Evolutionary conservation across 2,113 vertebrate species (phyloP), one percentile per base, ranked within the genome.

Genomic region (Peromyscus polionotus): DNA sequence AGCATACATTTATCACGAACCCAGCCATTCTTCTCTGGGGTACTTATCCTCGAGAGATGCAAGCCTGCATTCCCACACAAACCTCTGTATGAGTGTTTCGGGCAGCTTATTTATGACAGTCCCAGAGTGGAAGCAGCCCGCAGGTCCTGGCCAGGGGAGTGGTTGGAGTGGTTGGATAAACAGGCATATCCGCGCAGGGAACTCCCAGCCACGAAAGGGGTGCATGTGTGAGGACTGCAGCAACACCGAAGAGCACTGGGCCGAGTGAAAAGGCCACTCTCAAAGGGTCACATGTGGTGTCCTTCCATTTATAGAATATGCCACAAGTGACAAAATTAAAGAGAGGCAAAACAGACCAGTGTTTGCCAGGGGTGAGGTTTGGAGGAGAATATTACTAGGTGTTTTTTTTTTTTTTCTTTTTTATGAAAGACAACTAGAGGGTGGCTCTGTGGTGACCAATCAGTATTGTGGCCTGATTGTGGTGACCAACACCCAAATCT

Each of bases 261-360:
- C 48, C 20, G 85, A 59, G 39, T 36, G 33, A 28, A 65, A 73
- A 89, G 26, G 76, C 45, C 63, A 45, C 3, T 54, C 48, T 65
- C 48, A 63, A 83, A 86, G 61, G 59, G 59, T 31, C 39, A 14
- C 31, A 67, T 67, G 67, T 48, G 31, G 42, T 51, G 42, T 42
- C n/a, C 2, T 87, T 57, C 59, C 59, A 45, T 76, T 59, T 87
- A 70, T 54, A 57, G 51, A 70, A 57, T 59, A 54, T 51, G 63
- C 39, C 92, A 65, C 61, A 70, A 72, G 19, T 87, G 51, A n/a
- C 63, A 57, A 87, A 68, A 45, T 94, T 81, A 81, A 61, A 96
- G 86, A 12, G 39, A 63, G 68, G n/a, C 26, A 26, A 83, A 87
- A 61, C 16, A 22, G 45, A n/a, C 5, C 19, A 9, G 3, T 54